phyloP scores from a whole-genome alignment of 2,113 vertebrate genomes.

The Martes martes region DNA sequence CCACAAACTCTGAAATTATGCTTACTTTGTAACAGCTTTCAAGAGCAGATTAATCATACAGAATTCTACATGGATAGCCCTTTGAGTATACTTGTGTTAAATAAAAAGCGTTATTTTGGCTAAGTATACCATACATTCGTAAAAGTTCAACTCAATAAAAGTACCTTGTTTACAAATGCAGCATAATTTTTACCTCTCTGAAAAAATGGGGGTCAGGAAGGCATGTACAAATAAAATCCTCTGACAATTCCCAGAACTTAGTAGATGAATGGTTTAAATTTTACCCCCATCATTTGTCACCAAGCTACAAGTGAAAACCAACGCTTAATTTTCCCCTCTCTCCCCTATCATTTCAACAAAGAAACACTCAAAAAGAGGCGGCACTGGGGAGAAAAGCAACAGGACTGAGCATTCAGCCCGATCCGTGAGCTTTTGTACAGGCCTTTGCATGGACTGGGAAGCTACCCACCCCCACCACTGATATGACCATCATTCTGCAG shows the following conservation, averaged over 20 bases:
- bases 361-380: background rate
- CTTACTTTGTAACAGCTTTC: background rate
- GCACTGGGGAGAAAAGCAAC: background rate
- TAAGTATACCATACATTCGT: background rate
- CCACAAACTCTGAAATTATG: background rate
- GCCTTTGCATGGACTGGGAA: background rate
- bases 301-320: constrained; percentile 49
- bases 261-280: constrained; percentile 39
- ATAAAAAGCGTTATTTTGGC: constrained; percentile 39
- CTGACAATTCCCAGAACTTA: constrained; percentile 57
- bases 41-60: constrained; percentile 4
- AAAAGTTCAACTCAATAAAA: constrained; percentile 55
- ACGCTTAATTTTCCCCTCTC: background rate
- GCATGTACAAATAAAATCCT: constrained; percentile 53
- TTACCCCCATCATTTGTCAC: constrained; percentile 46
- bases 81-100: constrained; percentile 5
- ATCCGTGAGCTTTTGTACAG: background rate
- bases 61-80: background rate
- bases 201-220: constrained; percentile 56
- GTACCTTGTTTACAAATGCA: constrained; percentile 47
- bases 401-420: background rate
- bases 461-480: background rate
- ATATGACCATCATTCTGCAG: background rate
- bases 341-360: background rate
- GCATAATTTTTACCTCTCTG: constrained; percentile 54